These are phyloP conservation scores for Enteromius treurensis DNA, from an alignment of 2,797 vertebrate species.

Conservation along the genomic window DNA sequence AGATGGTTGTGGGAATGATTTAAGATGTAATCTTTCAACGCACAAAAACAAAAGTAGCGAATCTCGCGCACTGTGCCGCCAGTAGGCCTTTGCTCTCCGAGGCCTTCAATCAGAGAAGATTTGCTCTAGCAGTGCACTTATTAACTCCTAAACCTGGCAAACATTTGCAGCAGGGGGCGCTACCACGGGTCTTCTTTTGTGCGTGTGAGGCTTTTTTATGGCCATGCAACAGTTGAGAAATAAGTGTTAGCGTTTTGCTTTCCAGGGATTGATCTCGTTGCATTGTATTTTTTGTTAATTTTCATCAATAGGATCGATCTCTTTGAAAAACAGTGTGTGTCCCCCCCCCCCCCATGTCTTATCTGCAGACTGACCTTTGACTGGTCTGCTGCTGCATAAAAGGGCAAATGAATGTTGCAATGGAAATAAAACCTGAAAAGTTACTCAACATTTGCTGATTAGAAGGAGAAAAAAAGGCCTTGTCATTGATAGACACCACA, in stretches of 20 bases:
- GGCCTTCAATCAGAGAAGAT: slow-evolving; percentile 35
- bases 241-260: neutral
- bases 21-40: neutral
- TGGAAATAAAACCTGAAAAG: neutral
- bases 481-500: neutral
- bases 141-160: slow-evolving; percentile 6
- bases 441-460: neutral
- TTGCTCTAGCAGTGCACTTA: slow-evolving; percentile 28
- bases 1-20: neutral
- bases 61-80: slow-evolving; percentile 48
- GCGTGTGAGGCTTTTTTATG: neutral
- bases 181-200: neutral
- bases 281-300: neutral
- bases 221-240: neutral
- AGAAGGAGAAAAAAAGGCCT: neutral
- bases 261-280: too few relatives aligned
- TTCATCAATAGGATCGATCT: neutral
- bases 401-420: neutral
- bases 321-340: neutral
- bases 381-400: neutral
- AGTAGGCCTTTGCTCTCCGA: slow-evolving; percentile 33
- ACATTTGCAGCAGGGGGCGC: slow-evolving; percentile 45
- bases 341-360: neutral
- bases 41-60: slow-evolving; percentile 7
- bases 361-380: slow-evolving; percentile 3